A percentile compares a stretch with the other conserved stretches of the same genome.
phyloP scores from a whole-genome alignment of 2,888 invertebrate species.

The Rhagonycha fulva region DNA sequence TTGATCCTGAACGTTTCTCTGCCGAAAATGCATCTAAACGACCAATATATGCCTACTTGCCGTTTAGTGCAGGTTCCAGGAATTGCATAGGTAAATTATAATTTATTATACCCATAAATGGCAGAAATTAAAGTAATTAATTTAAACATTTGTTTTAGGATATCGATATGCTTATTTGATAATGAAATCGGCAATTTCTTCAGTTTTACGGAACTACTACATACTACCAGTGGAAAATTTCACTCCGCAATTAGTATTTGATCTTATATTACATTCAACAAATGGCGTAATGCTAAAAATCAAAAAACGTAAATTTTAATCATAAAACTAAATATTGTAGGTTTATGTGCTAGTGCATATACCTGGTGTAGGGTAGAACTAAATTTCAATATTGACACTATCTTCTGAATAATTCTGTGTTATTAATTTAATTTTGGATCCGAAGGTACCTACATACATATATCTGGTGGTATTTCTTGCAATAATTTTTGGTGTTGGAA shows the following conservation, averaged over 20 bases:
- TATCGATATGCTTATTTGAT: background rate
- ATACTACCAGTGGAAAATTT: background rate
- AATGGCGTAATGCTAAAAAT: background rate
- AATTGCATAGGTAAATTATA: background rate
- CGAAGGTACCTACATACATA: too few relatives aligned
- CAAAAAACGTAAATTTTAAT: background rate
- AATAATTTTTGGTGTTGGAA: too few relatives aligned
- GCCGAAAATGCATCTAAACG: background rate
- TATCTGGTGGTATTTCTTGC: too few relatives aligned
- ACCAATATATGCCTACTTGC: background rate
- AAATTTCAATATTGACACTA: too few relatives aligned
- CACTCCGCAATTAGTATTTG: background rate
- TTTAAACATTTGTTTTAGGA: background rate
- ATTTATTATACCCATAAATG: background rate
- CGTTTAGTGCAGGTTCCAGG: background rate
- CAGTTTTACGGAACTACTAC: background rate
- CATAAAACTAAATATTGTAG: background rate
- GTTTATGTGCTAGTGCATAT: too few relatives aligned
- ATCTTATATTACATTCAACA: background rate
- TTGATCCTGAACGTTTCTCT: background rate
- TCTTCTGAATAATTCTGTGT: too few relatives aligned
- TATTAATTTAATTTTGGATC: too few relatives aligned
- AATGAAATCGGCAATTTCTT: background rate
- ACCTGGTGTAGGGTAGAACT: too few relatives aligned
- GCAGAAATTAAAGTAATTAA: background rate